Conservation (phyloP, 2,113 vertebrate species). For the Campylomormyrus tamandua region DNA sequence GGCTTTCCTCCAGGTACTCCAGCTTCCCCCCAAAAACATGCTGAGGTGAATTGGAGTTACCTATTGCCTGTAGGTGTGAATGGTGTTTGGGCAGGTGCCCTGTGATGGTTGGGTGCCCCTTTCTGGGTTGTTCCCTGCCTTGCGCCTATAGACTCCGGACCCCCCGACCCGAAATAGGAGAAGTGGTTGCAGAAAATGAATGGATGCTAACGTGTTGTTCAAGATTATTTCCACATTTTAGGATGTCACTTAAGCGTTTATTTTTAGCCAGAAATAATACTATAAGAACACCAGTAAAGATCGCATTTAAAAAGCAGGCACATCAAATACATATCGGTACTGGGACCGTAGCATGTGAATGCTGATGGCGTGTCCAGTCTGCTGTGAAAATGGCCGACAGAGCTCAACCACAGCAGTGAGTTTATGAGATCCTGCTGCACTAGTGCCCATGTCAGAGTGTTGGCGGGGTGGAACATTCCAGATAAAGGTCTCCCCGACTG, state of each 20-base stretch:
- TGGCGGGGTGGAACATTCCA: constrained; percentile 35
- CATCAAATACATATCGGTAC: not conserved
- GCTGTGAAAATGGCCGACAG: not conserved
- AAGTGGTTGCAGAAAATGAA: not conserved
- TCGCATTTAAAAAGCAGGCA: constrained; percentile 16
- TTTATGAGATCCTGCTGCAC: not conserved
- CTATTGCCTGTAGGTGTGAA: not conserved
- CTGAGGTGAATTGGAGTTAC: not conserved
- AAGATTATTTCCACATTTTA: not conserved
- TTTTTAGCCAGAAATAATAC: not conserved
- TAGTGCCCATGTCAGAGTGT: constrained; percentile 26
- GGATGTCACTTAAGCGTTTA: constrained; percentile 23
- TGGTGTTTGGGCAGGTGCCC: no score
- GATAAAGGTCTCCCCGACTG: constrained; percentile 32
- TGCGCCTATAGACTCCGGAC: not conserved
- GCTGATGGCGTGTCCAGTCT: not conserved
- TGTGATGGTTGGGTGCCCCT: no score
- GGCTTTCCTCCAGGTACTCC: not conserved
- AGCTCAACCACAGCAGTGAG: not conserved
- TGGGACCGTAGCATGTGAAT: not conserved
- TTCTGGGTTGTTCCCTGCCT: no score
- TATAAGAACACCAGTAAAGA: constrained; percentile 17
- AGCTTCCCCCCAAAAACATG: not conserved
- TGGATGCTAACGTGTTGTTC: not conserved
- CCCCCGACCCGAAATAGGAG: not conserved